Evolutionary conservation across 2,797 vertebrate genomes (phyloP).

Genomic region (Melanotaenia pygmaea): DNA sequence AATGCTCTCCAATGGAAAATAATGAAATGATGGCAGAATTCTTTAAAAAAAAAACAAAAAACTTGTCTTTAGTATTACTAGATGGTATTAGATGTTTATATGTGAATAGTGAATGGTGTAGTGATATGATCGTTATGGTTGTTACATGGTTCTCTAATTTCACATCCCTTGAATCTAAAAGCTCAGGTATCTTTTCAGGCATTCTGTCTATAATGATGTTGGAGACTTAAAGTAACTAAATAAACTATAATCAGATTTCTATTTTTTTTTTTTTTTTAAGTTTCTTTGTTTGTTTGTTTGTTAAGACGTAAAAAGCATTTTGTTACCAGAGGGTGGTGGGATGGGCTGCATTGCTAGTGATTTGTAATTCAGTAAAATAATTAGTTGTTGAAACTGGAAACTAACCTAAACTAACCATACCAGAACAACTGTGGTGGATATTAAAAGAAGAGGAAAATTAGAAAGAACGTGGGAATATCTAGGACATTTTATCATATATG

Average conservation of each 20-base stretch:
- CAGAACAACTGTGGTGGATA: neutral
- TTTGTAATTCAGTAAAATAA: neutral
- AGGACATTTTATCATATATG: neutral
- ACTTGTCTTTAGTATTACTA: neutral
- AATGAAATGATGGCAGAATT: neutral
- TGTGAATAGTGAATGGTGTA: neutral
- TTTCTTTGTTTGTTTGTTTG: no score
- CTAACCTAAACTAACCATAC: neutral
- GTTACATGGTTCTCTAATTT: no score
- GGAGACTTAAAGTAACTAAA: neutral
- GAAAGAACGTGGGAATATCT: neutral
- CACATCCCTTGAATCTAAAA: no score
- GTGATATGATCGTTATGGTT: neutral
- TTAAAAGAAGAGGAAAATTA: neutral
- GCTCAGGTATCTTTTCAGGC: neutral
- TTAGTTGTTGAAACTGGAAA: neutral
- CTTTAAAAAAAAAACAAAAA: neutral
- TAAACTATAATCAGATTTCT: neutral
- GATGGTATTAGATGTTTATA: neutral
- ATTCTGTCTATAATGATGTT: neutral
- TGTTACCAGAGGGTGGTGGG: neutral
- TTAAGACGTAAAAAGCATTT: neutral
- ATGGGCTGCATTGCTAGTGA: neutral
- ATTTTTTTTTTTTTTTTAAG: neutral
- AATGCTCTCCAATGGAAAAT: neutral